These are phyloP conservation scores for Coleophora flavipennella DNA, from an alignment of 2,888 invertebrate species.

Conservation along the genomic window DNA sequence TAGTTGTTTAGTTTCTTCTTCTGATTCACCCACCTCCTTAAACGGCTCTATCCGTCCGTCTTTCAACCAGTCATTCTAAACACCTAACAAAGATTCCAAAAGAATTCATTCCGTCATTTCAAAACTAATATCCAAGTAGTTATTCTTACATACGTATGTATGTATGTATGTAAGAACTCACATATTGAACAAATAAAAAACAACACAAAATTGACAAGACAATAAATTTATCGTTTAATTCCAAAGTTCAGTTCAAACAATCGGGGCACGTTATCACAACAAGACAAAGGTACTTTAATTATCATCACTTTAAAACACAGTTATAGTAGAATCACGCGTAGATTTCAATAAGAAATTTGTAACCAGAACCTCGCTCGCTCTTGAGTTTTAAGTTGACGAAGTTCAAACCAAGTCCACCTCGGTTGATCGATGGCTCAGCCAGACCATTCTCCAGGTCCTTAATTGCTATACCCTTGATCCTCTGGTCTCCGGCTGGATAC, in stretches of 20 bases:
- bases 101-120: too few relatives aligned
- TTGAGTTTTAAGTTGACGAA: conserved; percentile 55
- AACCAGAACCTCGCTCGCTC: conserved; percentile 53
- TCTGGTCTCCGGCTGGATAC: conserved; percentile 38
- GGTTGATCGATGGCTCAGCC: conserved; percentile 47
- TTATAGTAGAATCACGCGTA: conserved; percentile 54
- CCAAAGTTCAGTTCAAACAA: background rate
- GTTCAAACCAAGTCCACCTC: conserved; percentile 54
- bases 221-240: background rate
- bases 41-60: too few relatives aligned
- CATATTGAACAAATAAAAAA: too few relatives aligned
- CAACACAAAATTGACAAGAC: too few relatives aligned
- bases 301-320: conserved; percentile 3
- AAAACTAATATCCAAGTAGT: too few relatives aligned
- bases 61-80: too few relatives aligned
- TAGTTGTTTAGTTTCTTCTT: too few relatives aligned
- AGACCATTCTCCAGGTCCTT: conserved; percentile 51
- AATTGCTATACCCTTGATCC: conserved; percentile 57
- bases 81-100: too few relatives aligned
- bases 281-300: background rate
- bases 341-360: conserved; percentile 46
- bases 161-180: too few relatives aligned
- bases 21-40: too few relatives aligned
- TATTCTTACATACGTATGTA: too few relatives aligned
- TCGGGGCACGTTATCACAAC: background rate